Percentiles rank a stretch among this genome's conserved stretches.
These are phyloP conservation scores for Phytoseiulus persimilis DNA, from an alignment of 2,888 invertebrate species.

Conservation along the genomic window DNA sequence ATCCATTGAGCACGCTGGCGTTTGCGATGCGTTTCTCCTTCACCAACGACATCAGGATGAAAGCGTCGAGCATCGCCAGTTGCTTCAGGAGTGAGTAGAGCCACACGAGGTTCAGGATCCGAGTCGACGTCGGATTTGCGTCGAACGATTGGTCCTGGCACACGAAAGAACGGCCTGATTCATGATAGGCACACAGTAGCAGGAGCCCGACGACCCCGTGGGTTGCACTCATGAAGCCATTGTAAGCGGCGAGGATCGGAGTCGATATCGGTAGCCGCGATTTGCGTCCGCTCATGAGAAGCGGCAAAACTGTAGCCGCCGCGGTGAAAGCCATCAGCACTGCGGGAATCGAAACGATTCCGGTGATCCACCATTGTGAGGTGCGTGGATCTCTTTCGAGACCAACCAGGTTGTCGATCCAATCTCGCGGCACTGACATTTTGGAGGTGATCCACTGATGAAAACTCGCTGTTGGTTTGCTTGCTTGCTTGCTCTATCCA, in stretches of 20 bases:
- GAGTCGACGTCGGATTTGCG: not conserved
- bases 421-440: conserved; percentile 16
- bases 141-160: conserved; percentile 31
- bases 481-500: not conserved
- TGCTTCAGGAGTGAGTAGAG: not conserved
- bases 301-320: conserved; percentile 7
- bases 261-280: conserved; percentile 13
- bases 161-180: not conserved
- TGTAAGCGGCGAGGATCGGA: not conserved
- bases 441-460: not conserved
- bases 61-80: conserved; percentile 23
- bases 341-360: not conserved
- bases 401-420: conserved; percentile 10
- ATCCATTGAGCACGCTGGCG: conserved; percentile 16
- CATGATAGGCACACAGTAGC: conserved; percentile 7
- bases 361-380: conserved; percentile 18
- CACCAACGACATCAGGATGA: conserved; percentile 8
- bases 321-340: not conserved
- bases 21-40: conserved; percentile 27
- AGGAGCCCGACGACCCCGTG: not conserved
- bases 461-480: not conserved
- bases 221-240: conserved; percentile 12
- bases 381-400: conserved; percentile 31
- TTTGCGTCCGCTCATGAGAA: not conserved
- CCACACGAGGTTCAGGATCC: conserved; percentile 25